phyloP scores from a whole-genome alignment of 2,888 invertebrate species.

The Eilema caniola region DNA sequence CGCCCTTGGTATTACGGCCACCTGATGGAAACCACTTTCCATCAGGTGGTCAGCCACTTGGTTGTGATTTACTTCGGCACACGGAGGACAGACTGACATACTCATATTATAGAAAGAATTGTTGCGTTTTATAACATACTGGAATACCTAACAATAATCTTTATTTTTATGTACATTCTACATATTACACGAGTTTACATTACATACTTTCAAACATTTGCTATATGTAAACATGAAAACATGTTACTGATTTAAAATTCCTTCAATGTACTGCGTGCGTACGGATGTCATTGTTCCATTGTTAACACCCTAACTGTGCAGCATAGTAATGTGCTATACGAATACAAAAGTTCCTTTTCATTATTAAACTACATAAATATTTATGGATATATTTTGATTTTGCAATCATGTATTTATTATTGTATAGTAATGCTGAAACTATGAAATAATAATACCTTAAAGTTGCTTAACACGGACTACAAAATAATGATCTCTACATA shows the following conservation, averaged over 20 bases:
- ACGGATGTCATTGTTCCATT: constrained; percentile 36
- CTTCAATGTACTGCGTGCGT: constrained; percentile 29
- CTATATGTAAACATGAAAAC: constrained; percentile 16
- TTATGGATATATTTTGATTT: no score
- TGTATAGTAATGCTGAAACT: no score
- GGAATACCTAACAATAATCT: neutral
- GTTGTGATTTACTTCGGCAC: no score
- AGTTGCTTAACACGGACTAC: no score
- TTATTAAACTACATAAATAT: neutral
- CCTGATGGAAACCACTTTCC: no score
- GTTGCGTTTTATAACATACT: neutral
- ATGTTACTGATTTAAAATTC: constrained; percentile 33
- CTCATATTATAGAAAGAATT: neutral
- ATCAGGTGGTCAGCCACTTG: no score
- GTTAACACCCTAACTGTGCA: constrained; percentile 27
- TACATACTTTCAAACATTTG: neutral
- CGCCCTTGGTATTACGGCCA: no score
- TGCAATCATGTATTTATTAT: no score
- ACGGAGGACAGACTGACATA: neutral
- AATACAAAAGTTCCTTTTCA: neutral
- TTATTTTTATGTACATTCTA: constrained; percentile 1
- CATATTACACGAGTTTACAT: neutral
- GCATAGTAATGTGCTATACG: constrained; percentile 25
- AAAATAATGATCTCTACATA: no score
- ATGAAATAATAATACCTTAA: no score